These are phyloP conservation scores for Chaenocephalus aceratus DNA, from an alignment of 2,113 vertebrate genomes.

Conservation along the genomic window DNA sequence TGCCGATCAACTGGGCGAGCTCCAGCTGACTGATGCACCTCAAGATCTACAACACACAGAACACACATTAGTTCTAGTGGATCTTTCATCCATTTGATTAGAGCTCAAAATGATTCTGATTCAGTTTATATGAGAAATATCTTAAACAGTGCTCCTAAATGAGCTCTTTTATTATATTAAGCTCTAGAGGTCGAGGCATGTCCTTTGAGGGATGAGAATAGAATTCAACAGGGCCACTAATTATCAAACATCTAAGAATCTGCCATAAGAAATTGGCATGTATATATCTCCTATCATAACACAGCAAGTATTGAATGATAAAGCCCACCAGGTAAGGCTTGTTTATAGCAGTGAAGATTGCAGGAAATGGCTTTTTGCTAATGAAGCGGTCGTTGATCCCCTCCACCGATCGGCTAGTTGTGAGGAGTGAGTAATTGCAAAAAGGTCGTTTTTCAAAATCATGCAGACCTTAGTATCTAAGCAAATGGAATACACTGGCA, in stretches of 20 bases:
- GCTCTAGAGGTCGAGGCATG: not conserved
- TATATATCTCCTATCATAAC: too few relatives aligned
- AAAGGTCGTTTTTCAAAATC: too few relatives aligned
- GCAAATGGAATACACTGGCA: too few relatives aligned
- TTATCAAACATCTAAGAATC: not conserved
- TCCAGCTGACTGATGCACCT: conserved; percentile 98
- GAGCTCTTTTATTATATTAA: not conserved
- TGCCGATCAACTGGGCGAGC: conserved; percentile 95
- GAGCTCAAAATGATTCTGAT: not conserved
- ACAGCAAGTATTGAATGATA: too few relatives aligned
- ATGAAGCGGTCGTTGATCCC: too few relatives aligned
- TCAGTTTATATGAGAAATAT: not conserved
- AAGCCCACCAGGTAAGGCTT: too few relatives aligned
- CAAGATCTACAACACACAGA: conserved; percentile 87
- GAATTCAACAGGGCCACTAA: not conserved
- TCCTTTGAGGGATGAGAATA: not conserved
- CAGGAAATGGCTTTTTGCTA: too few relatives aligned
- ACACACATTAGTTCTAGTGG: not conserved
- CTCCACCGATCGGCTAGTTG: too few relatives aligned
- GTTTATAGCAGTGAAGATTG: too few relatives aligned
- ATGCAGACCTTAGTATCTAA: too few relatives aligned
- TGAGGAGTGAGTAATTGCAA: too few relatives aligned
- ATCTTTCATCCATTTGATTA: not conserved
- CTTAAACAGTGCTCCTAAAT: not conserved
- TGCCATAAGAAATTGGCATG: too few relatives aligned